A percentile compares a stretch with the other conserved stretches of the same genome.
Conservation (phyloP, 2,797 vertebrate species). For the Pseudochromis fuscus region DNA sequence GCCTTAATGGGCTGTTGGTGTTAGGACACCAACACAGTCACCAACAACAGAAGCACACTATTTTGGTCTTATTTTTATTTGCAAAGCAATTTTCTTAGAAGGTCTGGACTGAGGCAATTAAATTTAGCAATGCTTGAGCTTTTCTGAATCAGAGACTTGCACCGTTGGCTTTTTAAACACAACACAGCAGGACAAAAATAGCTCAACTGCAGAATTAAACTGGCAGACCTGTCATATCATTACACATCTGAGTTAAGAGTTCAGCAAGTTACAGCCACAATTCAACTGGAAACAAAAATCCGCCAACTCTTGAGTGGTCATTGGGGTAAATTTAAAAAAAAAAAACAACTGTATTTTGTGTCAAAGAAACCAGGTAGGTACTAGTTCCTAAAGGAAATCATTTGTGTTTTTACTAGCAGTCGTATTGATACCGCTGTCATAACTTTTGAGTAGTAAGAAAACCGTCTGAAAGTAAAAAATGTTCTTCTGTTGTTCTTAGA, state of each 20-base stretch:
- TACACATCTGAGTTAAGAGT: conserved; percentile 25
- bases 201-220: conserved; percentile 35
- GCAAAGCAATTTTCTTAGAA: conserved; percentile 5
- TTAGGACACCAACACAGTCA: conserved; percentile 44
- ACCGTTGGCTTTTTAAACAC: conserved; percentile 39
- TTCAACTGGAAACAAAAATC: conserved; percentile 9
- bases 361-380: not conserved
- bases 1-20: conserved; percentile 50
- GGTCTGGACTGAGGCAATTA: conserved; percentile 29
- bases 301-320: not conserved
- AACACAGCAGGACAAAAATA: conserved; percentile 21
- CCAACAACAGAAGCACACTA: conserved; percentile 22
- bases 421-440: not conserved
- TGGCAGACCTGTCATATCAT: conserved; percentile 28
- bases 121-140: conserved; percentile 32
- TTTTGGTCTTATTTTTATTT: conserved; percentile 52
- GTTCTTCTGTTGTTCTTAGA: not conserved
- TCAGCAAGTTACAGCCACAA: conserved; percentile 28
- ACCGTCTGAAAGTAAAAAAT: not conserved
- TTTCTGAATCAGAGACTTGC: conserved; percentile 46
- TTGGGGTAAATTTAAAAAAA: not conserved
- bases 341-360: too few relatives aligned
- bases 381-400: conserved; percentile 2
- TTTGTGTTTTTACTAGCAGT: not conserved
- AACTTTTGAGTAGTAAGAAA: not conserved